Percentiles rank a stretch among this genome's conserved stretches.
Conservation (phyloP, 2,113 vertebrate genomes). For the Montifringilla adamsi region DNA sequence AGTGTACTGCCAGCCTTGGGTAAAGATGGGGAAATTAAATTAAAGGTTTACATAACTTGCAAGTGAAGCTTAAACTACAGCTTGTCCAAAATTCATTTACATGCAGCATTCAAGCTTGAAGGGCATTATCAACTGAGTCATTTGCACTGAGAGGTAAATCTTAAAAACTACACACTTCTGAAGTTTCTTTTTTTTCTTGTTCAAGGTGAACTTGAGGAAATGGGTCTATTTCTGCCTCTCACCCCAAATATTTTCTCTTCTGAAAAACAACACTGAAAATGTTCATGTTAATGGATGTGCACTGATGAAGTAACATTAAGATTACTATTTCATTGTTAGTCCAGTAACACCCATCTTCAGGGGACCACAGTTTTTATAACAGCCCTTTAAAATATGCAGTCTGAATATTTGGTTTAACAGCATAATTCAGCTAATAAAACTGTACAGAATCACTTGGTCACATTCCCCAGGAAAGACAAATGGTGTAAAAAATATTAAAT, state of each 20-base stretch:
- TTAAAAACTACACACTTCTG: neutral
- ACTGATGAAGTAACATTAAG: neutral
- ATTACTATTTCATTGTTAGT: neutral
- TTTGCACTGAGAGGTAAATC: neutral
- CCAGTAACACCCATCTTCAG: neutral
- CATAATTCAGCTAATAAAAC: neutral
- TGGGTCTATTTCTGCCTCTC: neutral
- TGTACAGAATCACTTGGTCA: neutral
- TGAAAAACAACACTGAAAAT: neutral
- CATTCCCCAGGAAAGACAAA: neutral
- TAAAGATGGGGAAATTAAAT: neutral
- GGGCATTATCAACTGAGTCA: neutral
- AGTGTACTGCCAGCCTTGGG: neutral
- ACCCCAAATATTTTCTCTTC: neutral
- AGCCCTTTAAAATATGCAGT: neutral
- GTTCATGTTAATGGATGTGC: rapidly evolving
- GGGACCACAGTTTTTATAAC: neutral
- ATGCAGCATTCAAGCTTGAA: neutral
- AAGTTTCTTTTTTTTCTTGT: neutral
- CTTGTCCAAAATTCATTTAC: neutral
- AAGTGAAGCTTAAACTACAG: neutral
- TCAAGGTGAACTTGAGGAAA: neutral
- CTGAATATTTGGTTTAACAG: neutral
- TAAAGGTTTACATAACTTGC: neutral
- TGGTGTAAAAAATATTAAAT: neutral